These are phyloP conservation scores for Colossoma macropomum DNA, from an alignment of 2,113 vertebrate species.

Conservation along the genomic window DNA sequence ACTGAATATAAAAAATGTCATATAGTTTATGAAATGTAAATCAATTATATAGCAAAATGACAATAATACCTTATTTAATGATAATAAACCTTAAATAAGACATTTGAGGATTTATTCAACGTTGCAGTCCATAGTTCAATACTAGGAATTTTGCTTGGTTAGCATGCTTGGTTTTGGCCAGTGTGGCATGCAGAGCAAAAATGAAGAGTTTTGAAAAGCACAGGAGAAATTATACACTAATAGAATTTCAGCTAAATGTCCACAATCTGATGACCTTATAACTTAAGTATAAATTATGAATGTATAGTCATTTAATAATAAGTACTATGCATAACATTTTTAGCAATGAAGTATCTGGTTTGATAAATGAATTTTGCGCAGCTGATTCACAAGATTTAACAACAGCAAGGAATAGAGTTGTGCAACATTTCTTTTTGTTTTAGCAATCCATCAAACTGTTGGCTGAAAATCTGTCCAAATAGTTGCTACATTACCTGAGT, in stretches of 20 bases:
- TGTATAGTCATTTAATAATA: not conserved
- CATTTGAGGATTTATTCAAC: too few relatives aligned
- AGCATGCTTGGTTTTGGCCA: not conserved
- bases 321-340: not conserved
- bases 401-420: constrained; percentile 26
- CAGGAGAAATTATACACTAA: not conserved
- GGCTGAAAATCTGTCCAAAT: not conserved
- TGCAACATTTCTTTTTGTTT: constrained; percentile 19
- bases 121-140: not conserved
- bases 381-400: not conserved
- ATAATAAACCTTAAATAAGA: too few relatives aligned
- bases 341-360: not conserved
- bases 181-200: not conserved
- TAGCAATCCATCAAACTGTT: not conserved
- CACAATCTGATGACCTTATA: not conserved
- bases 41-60: too few relatives aligned
- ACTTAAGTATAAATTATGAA: not conserved
- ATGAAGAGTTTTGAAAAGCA: not conserved
- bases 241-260: not conserved
- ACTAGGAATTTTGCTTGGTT: not conserved
- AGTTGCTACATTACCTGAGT: not conserved
- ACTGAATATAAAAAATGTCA: too few relatives aligned
- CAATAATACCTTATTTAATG: too few relatives aligned
- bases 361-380: not conserved
- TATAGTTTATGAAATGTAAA: too few relatives aligned